These are phyloP conservation scores for Macrocentrus cingulum DNA, from an alignment of 1,140 invertebrate genomes.

Conservation along the genomic window DNA sequence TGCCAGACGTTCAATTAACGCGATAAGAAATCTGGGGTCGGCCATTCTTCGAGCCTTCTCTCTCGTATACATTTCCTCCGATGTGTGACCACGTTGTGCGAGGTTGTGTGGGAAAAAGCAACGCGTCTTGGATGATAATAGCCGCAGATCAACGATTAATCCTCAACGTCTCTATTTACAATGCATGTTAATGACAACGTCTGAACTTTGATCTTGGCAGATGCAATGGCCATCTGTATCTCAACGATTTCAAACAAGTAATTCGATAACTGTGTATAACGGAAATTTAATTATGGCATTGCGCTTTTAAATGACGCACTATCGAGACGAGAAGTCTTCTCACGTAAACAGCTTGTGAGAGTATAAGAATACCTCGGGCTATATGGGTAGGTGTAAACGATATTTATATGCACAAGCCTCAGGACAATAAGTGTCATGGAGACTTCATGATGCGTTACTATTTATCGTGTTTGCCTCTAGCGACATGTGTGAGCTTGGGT, in stretches of 20 bases:
- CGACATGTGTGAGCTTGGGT: too few species aligned
- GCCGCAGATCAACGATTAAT: slow-evolving; percentile 6
- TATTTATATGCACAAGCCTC: slow-evolving; percentile 4
- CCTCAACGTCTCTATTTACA: slow-evolving; percentile 15
- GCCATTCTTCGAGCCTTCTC: slow-evolving; percentile 20
- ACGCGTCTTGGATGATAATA: slow-evolving; percentile 1
- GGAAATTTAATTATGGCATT: too few species aligned
- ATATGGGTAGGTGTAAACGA: slow-evolving; percentile 1
- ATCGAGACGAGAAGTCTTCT: background rate
- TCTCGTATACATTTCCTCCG: slow-evolving; percentile 15
- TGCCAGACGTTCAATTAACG: slow-evolving; percentile 31
- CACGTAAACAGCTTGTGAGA: background rate
- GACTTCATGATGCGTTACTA: slow-evolving; percentile 1
- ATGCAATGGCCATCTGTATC: background rate
- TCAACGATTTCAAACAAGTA: background rate
- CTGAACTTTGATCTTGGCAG: background rate
- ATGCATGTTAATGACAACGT: slow-evolving; percentile 14
- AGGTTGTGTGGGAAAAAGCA: slow-evolving; percentile 1
- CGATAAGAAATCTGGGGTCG: slow-evolving; percentile 29
- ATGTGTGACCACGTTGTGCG: slow-evolving; percentile 8
- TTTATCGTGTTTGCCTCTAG: background rate
- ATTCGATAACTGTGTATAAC: background rate
- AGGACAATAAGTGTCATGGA: slow-evolving; percentile 1
- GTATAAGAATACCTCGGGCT: background rate
- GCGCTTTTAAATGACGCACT: background rate